Evolutionary conservation across 1,140 invertebrate species (phyloP).

Genomic region (Hycleus phaleratus): DNA sequence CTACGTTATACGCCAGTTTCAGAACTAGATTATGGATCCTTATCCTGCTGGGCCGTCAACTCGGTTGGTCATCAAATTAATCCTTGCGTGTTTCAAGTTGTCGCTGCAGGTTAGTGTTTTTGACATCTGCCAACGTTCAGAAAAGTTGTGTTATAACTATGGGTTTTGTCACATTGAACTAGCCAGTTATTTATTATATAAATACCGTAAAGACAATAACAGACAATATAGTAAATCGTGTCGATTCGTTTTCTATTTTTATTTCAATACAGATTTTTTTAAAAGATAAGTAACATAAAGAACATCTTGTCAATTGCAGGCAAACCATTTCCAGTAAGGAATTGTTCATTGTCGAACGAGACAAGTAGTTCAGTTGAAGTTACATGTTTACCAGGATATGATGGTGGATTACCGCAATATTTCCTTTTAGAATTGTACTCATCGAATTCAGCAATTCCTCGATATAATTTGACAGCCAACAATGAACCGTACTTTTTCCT

Average conservation of each 20-base stretch:
- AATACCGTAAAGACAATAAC: background rate
- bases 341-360: constrained; percentile 67
- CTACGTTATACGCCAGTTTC: constrained; percentile 62
- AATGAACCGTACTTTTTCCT: constrained; percentile 61
- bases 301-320: constrained; percentile 43
- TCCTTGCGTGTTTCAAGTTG: constrained; percentile 79
- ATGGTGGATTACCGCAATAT: constrained; percentile 74
- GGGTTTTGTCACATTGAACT: background rate
- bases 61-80: constrained; percentile 70
- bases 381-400: constrained; percentile 66
- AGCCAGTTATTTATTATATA: background rate
- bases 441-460: constrained; percentile 45
- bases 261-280: no score
- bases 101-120: constrained; percentile 33
- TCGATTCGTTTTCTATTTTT: background rate
- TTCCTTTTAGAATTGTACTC: constrained; percentile 73
- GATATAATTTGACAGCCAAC: constrained; percentile 56
- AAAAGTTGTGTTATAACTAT: background rate
- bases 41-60: constrained; percentile 77
- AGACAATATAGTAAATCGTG: background rate
- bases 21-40: constrained; percentile 69
- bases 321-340: constrained; percentile 64
- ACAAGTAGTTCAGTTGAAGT: constrained; percentile 68
- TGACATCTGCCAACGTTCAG: background rate
- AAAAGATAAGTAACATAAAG: no score